Percentiles rank a stretch among this genome's conserved stretches.
These are phyloP conservation scores for Pseudomyrmex pallidus DNA, from an alignment of 1,140 invertebrate species.

Conservation along the genomic window DNA sequence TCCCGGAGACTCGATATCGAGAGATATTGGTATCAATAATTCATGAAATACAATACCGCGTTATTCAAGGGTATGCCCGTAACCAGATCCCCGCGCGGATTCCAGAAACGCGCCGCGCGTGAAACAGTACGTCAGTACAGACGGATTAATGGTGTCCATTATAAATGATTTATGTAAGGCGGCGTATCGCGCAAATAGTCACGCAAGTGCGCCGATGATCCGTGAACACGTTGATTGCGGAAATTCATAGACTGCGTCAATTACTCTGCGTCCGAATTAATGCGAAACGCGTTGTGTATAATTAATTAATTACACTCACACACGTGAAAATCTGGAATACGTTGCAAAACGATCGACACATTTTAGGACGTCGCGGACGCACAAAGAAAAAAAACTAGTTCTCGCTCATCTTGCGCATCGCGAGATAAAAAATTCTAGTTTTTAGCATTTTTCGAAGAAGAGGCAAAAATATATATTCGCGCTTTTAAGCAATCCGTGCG, in stretches of 20 bases:
- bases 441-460: too few species aligned
- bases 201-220: slow-evolving; percentile 17
- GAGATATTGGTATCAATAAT: slow-evolving; percentile 57
- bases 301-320: not conserved
- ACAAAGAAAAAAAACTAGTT: too few species aligned
- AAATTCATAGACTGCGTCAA: not conserved
- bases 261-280: not conserved
- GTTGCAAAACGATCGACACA: too few species aligned
- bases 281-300: not conserved
- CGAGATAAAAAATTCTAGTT: too few species aligned
- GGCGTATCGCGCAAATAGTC: slow-evolving; percentile 4
- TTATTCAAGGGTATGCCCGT: slow-evolving; percentile 42
- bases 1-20: slow-evolving; percentile 34
- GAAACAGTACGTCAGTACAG: slow-evolving; percentile 28
- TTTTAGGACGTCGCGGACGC: too few species aligned
- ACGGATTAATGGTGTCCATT: slow-evolving; percentile 50
- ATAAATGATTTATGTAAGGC: slow-evolving; percentile 47
- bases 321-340: not conserved
- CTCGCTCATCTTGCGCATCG: too few species aligned
- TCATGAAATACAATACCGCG: slow-evolving; percentile 46
- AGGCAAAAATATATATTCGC: too few species aligned
- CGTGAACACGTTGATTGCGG: slow-evolving; percentile 1
- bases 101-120: not conserved
- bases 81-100: slow-evolving; percentile 50
- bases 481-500: too few species aligned